Conservation (phyloP, 2,888 invertebrate species). For the Arge pagana region DNA sequence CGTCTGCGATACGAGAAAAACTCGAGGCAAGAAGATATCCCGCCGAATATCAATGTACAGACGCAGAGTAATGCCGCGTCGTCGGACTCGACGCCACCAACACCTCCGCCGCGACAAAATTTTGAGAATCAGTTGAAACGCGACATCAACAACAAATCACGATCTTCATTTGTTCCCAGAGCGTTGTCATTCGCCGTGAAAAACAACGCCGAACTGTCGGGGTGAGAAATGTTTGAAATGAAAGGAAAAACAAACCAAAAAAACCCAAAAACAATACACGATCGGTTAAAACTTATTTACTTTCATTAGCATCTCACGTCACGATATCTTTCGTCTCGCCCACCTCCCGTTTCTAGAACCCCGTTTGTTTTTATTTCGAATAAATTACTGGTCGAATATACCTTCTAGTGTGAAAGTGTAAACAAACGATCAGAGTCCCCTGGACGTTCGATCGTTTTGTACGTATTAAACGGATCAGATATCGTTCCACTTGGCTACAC, state of each 20-base stretch:
- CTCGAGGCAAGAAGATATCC: conserved; percentile 2
- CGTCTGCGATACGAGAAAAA: conserved; percentile 32
- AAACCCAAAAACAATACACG: too few species aligned
- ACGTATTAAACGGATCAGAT: too few species aligned
- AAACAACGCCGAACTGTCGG: conserved; percentile 4
- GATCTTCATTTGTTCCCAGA: not conserved
- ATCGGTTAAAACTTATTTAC: too few species aligned
- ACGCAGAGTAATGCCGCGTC: conserved; percentile 25
- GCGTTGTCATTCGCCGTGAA: conserved; percentile 9
- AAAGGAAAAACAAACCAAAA: too few species aligned
- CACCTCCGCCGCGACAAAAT: conserved; percentile 44
- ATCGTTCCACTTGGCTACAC: too few species aligned
- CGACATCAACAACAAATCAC: not conserved
- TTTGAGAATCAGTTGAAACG: conserved; percentile 22
- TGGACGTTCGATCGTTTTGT: too few species aligned
- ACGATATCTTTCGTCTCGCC: not conserved
- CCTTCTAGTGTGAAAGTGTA: conserved; percentile 1
- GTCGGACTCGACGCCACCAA: conserved; percentile 46
- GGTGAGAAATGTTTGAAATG: conserved; percentile 12
- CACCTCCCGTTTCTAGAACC: not conserved
- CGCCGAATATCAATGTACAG: conserved; percentile 5
- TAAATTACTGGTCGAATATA: not conserved
- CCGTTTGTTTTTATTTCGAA: not conserved
- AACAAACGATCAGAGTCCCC: conserved; percentile 18
- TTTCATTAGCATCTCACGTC: not conserved